Evolutionary conservation across 1,140 invertebrate genomes (phyloP).

Genomic region (Drosophila aff.): DNA sequence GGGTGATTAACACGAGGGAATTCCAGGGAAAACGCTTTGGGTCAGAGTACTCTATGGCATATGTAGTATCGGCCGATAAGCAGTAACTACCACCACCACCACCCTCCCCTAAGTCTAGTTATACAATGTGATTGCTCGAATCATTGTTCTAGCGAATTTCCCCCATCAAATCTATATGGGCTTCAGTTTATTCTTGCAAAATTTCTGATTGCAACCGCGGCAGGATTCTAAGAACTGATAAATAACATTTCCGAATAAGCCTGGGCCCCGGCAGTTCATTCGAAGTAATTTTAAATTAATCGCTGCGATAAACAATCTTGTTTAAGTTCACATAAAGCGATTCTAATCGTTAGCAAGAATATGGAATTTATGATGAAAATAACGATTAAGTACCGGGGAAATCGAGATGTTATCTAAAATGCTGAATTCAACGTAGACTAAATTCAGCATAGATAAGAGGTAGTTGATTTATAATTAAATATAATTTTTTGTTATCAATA

Average conservation of each 20-base stretch:
- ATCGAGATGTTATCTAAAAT: conserved; percentile 1
- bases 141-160: conserved; percentile 34
- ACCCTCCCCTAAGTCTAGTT: conserved; percentile 1
- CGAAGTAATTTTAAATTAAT: conserved; percentile 24
- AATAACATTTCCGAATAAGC: conserved; percentile 25
- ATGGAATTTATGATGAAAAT: conserved; percentile 20
- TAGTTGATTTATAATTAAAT: not conserved
- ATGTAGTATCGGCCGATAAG: conserved; percentile 16
- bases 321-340: conserved; percentile 15
- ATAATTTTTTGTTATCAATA: not conserved
- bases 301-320: conserved; percentile 28
- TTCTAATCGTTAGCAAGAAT: conserved; percentile 31
- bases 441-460: not conserved
- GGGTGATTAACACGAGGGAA: conserved; percentile 47
- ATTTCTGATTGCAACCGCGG: conserved; percentile 16
- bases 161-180: conserved; percentile 29
- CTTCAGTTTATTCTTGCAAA: conserved; percentile 28
- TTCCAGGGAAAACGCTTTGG: conserved; percentile 35
- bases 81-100: not conserved
- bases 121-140: not conserved
- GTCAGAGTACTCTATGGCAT: conserved; percentile 8
- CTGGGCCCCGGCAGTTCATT: not conserved
- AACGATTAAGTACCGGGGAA: not conserved
- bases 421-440: not conserved
- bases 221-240: conserved; percentile 42